A percentile compares a stretch with the other conserved stretches of the same genome.
phyloP scores from a whole-genome alignment of 2,888 invertebrate species.

The Idaea biselata region DNA sequence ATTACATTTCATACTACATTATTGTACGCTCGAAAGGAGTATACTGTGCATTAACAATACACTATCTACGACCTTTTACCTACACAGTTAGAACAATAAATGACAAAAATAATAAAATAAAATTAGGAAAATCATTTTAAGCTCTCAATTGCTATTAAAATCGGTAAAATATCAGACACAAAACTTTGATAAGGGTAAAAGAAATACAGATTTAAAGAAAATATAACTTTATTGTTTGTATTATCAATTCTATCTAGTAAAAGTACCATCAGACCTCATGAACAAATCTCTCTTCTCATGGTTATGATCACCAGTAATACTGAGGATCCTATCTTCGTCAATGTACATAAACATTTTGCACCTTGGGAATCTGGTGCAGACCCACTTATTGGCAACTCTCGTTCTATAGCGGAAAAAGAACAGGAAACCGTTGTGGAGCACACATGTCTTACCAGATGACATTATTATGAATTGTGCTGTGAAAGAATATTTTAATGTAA shows the following conservation, averaged over 20 bases:
- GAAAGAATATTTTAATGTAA: conserved; percentile 15
- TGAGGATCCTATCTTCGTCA: conserved; percentile 36
- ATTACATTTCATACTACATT: too few relatives aligned
- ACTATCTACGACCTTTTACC: too few relatives aligned
- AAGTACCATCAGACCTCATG: conserved; percentile 20
- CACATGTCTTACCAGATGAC: conserved; percentile 41
- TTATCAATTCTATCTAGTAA: conserved; percentile 26
- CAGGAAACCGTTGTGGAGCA: conserved; percentile 45
- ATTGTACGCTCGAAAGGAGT: too few relatives aligned
- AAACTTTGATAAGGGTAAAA: background rate
- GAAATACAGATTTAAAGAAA: background rate
- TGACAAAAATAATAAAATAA: too few relatives aligned
- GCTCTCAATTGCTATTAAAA: too few relatives aligned
- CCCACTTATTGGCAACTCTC: conserved; percentile 49
- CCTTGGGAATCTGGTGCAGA: conserved; percentile 52
- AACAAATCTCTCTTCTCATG: conserved; percentile 20
- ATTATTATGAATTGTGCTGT: conserved; percentile 46
- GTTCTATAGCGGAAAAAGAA: conserved; percentile 53
- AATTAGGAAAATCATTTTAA: too few relatives aligned
- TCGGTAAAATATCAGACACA: too few relatives aligned
- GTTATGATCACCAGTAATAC: conserved; percentile 6
- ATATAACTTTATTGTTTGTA: background rate
- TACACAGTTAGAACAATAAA: too few relatives aligned
- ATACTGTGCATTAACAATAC: too few relatives aligned
- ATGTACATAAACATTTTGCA: conserved; percentile 51